Evolutionary conservation across 2,888 invertebrate species (phyloP).

Genomic region (Drosophila engyochracea): DNA sequence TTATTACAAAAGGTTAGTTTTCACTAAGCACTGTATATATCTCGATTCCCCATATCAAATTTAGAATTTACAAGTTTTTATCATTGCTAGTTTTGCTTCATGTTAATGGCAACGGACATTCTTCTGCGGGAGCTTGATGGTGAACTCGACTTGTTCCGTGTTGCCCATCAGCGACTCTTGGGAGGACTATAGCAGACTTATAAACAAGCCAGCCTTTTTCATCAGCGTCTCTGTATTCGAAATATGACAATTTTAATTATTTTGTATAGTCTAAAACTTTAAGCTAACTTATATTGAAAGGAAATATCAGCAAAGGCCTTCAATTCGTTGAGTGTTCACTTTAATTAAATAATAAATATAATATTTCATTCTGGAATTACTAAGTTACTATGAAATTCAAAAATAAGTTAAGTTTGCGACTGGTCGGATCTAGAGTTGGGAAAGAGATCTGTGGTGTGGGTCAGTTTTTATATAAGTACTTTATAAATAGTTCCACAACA

Average conservation of each 20-base stretch:
- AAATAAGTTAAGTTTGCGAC: background rate
- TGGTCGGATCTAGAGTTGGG: background rate
- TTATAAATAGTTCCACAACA: background rate
- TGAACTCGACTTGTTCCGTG: background rate
- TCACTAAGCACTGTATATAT: background rate
- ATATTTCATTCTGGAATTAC: background rate
- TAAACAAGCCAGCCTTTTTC: background rate
- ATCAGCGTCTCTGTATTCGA: background rate
- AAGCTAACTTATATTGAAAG: background rate
- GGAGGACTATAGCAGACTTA: background rate
- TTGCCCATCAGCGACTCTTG: background rate
- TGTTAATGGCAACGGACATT: too few relatives aligned
- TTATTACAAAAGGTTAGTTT: constrained; percentile 1
- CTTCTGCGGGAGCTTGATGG: too few relatives aligned
- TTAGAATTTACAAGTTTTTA: background rate
- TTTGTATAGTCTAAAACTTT: background rate
- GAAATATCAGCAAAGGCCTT: background rate
- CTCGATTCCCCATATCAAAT: background rate
- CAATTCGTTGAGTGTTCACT: too few relatives aligned
- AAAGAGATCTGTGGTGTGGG: background rate
- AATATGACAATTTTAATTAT: background rate
- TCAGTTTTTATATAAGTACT: background rate
- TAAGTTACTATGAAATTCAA: background rate
- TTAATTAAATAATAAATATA: background rate
- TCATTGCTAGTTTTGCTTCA: background rate